Evolutionary conservation across 2,797 vertebrate genomes (phyloP).

Genomic region (Taenioides sp.): DNA sequence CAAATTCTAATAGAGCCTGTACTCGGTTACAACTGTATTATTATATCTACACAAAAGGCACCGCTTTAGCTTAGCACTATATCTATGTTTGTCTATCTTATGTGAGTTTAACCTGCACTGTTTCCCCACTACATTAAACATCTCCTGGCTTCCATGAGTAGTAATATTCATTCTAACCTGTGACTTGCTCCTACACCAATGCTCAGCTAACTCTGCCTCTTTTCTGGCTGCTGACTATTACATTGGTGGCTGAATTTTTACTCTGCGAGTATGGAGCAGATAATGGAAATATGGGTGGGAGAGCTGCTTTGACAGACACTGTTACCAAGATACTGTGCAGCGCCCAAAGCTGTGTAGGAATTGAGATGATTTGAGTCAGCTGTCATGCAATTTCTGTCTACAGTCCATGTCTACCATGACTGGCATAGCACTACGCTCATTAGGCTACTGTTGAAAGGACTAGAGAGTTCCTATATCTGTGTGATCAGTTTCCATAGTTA

Average conservation of each 20-base stretch:
- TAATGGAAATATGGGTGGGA: conserved; percentile 34
- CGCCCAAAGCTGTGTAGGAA: conserved; percentile 34
- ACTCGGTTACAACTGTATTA: too few species aligned
- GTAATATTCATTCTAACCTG: not conserved
- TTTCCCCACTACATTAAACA: not conserved
- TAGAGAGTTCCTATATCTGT: not conserved
- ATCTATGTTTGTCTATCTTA: not conserved
- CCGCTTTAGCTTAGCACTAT: too few species aligned
- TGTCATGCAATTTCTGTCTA: conserved; percentile 25
- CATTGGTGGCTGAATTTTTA: not conserved
- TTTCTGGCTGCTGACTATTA: not conserved
- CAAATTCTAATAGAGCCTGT: too few species aligned
- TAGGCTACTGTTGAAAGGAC: not conserved
- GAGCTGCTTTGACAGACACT: conserved; percentile 20
- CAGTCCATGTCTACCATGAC: conserved; percentile 7
- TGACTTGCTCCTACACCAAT: not conserved
- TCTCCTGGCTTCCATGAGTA: not conserved
- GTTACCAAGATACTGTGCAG: conserved; percentile 33
- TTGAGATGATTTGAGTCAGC: conserved; percentile 37
- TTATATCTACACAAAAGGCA: too few species aligned
- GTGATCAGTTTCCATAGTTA: not conserved
- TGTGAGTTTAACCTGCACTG: not conserved
- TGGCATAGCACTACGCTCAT: not conserved
- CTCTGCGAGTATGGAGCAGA: not conserved
- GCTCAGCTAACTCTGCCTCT: not conserved